These are phyloP conservation scores for Stegana nigrithorax DNA, from an alignment of 2,888 invertebrate species.

Conservation along the genomic window DNA sequence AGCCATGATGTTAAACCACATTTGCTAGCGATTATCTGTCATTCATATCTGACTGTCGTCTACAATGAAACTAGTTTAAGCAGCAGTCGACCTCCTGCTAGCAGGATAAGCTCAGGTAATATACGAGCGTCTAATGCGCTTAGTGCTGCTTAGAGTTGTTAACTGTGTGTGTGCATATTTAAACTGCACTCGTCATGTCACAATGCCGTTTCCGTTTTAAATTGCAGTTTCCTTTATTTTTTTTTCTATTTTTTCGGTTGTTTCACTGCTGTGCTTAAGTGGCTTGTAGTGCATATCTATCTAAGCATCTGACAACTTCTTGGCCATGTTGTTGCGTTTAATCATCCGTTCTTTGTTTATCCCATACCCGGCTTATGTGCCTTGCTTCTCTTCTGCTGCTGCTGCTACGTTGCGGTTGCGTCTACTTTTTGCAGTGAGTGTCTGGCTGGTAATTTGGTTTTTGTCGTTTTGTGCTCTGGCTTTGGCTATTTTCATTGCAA, in stretches of 20 bases:
- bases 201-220: conserved; percentile 54
- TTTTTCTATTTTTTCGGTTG: neutral
- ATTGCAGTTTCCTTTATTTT: no score
- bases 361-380: conserved; percentile 32
- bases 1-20: conserved; percentile 2
- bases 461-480: conserved; percentile 36
- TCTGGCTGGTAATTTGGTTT: conserved; percentile 35
- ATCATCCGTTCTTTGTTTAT: conserved; percentile 8
- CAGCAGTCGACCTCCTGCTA: no score
- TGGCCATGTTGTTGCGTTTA: no score
- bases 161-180: conserved; percentile 42
- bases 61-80: conserved; percentile 9
- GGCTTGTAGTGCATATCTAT: no score
- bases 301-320: no score
- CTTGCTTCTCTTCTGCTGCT: neutral
- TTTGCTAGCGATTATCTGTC: conserved; percentile 5
- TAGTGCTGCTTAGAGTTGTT: no score
- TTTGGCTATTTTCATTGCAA: conserved; percentile 12
- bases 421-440: conserved; percentile 4
- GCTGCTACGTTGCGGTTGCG: conserved; percentile 46
- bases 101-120: no score
- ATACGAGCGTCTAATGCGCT: no score
- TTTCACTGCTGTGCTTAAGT: no score
- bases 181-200: conserved; percentile 53
- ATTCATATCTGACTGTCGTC: conserved; percentile 6